Conservation (phyloP, 2,888 invertebrate genomes). For the Entomobrya multifasciata region DNA sequence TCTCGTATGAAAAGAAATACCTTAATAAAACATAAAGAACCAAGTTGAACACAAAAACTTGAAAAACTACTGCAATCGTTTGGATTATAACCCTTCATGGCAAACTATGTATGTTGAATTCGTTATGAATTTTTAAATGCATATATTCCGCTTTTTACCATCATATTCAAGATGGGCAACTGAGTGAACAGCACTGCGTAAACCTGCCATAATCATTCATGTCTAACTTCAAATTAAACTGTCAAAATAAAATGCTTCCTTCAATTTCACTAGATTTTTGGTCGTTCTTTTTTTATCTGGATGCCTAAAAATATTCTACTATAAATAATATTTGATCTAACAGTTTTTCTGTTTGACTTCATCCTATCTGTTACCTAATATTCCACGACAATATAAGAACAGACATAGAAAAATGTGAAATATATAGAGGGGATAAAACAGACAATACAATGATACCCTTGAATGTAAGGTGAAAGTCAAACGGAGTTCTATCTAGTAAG, state of each 20-base stretch:
- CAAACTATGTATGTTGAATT: neutral
- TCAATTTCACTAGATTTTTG: neutral
- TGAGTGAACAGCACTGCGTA: neutral
- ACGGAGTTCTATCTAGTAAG: neutral
- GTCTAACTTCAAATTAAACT: constrained; percentile 42
- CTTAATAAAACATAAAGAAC: neutral
- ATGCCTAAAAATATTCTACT: neutral
- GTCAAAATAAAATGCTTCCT: constrained; percentile 28
- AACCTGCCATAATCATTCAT: constrained; percentile 36
- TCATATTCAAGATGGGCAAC: neutral
- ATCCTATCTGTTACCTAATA: neutral
- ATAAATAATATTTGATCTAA: neutral
- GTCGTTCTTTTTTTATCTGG: neutral
- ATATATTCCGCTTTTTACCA: neutral
- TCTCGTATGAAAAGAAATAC: neutral
- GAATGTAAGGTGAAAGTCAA: constrained; percentile 32
- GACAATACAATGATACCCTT: too few species aligned
- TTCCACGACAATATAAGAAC: neutral
- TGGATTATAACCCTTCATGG: too few species aligned
- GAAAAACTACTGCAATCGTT: too few species aligned
- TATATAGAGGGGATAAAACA: neutral
- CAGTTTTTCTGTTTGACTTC: too few species aligned
- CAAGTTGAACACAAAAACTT: too few species aligned
- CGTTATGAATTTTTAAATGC: constrained; percentile 37
- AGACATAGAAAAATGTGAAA: neutral